These are phyloP conservation scores for Spea hammondii DNA, from an alignment of 2,797 vertebrate genomes.

Conservation along the genomic window DNA sequence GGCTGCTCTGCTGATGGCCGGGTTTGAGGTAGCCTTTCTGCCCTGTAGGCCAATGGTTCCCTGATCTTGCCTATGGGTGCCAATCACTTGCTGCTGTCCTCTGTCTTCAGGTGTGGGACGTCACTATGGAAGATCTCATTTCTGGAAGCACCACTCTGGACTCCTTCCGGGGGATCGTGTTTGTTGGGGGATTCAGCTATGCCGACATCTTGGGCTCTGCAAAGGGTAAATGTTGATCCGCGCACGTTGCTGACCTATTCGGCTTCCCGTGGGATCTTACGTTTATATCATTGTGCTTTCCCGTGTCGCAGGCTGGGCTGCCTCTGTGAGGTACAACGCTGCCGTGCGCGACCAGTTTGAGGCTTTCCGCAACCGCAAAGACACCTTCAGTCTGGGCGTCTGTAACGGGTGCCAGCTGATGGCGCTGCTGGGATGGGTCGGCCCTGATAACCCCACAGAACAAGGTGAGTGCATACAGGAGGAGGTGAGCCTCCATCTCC, in stretches of 20 bases:
- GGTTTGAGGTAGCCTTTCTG: constrained; percentile 78
- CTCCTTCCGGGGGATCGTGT: constrained; percentile 80
- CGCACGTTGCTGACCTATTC: neutral
- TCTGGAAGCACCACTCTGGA: constrained; percentile 75
- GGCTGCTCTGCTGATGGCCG: constrained; percentile 79
- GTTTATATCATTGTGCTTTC: neutral
- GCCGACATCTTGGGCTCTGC: constrained; percentile 89
- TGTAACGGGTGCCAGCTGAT: constrained; percentile 92
- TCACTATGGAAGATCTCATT: constrained; percentile 88
- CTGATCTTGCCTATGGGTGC: neutral
- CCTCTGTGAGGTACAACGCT: constrained; percentile 77
- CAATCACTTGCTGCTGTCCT: neutral
- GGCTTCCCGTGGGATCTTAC: neutral
- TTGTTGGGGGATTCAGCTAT: constrained; percentile 93
- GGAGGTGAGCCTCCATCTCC: neutral
- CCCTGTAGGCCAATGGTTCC: neutral
- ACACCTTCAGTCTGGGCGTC: constrained; percentile 88
- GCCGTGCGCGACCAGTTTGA: constrained; percentile 74
- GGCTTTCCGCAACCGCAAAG: constrained; percentile 72
- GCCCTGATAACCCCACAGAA: constrained; percentile 30
- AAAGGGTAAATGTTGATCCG: constrained; percentile 69
- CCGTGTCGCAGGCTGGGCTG: constrained; percentile 82
- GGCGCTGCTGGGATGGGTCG: constrained; percentile 87
- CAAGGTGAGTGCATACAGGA: neutral
- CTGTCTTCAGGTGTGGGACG: constrained; percentile 82